phyloP scores from a whole-genome alignment of 2,888 invertebrate genomes.

The Pseudococcus viburni region DNA sequence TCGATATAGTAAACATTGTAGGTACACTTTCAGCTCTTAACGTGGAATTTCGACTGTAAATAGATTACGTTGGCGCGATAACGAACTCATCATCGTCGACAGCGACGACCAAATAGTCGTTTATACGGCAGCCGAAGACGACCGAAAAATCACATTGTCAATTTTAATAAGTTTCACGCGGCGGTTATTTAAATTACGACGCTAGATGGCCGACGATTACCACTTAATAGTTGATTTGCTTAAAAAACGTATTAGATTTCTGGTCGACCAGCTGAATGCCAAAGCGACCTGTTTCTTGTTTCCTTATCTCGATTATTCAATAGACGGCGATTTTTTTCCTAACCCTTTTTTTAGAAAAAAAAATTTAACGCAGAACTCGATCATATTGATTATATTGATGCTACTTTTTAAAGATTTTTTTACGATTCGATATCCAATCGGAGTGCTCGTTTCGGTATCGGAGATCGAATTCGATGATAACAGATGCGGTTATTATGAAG shows the following conservation, averaged over 20 bases:
- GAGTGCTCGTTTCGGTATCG: not conserved
- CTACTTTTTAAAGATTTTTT: not conserved
- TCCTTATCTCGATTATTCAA: not conserved
- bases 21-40: not conserved
- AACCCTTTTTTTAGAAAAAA: not conserved
- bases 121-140: not conserved
- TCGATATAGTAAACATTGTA: slow-evolving; percentile 35
- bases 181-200: slow-evolving; percentile 48
- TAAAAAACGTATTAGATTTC: slow-evolving; percentile 52
- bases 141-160: slow-evolving; percentile 34
- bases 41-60: not conserved
- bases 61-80: not conserved
- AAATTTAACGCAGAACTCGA: not conserved
- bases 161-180: slow-evolving; percentile 51
- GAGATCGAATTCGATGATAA: slow-evolving; percentile 15
- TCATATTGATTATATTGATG: slow-evolving; percentile 17
- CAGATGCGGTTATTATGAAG: not conserved
- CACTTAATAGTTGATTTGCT: slow-evolving; percentile 2
- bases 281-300: slow-evolving; percentile 16
- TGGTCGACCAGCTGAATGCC: not conserved
- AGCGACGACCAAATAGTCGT: not conserved
- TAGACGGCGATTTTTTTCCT: not conserved
- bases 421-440: not conserved
- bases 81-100: slow-evolving; percentile 1
- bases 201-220: slow-evolving; percentile 33